Conservation (phyloP, 2,797 vertebrate genomes). For the Neopelma chrysocephalum region DNA sequence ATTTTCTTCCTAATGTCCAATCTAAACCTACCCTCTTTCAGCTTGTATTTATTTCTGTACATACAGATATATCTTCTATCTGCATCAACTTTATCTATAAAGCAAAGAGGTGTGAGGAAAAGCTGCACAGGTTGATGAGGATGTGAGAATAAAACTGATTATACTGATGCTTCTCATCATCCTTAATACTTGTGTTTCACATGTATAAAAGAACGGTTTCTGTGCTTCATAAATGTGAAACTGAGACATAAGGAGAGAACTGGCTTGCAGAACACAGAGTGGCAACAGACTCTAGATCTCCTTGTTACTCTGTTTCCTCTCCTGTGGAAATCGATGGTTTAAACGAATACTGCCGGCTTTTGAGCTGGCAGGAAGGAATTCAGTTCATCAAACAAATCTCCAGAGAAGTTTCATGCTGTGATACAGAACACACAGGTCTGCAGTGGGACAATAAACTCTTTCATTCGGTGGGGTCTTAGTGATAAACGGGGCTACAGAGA, state of each 20-base stretch:
- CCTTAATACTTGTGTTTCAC: neutral
- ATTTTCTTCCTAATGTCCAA: neutral
- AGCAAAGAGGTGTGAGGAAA: neutral
- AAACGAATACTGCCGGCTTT: neutral
- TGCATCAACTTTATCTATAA: neutral
- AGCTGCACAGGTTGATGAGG: neutral
- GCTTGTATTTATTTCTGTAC: neutral
- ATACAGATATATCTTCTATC: neutral
- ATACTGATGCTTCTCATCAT: neutral
- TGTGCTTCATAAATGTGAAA: neutral
- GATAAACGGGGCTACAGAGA: neutral
- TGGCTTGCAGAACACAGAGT: neutral
- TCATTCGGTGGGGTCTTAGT: neutral
- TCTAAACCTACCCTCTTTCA: neutral
- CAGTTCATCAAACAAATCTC: neutral
- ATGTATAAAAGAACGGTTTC: neutral
- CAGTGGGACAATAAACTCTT: constrained; percentile 7
- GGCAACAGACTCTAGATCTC: neutral
- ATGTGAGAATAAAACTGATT: neutral
- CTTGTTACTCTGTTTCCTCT: neutral
- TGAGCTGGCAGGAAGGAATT: neutral
- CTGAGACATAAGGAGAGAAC: neutral
- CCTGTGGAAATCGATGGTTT: neutral
- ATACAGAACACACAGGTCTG: neutral
- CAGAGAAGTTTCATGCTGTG: constrained; percentile 11